Conservation (phyloP, 2,113 vertebrate species). For the Rhinolophus sinicus region DNA sequence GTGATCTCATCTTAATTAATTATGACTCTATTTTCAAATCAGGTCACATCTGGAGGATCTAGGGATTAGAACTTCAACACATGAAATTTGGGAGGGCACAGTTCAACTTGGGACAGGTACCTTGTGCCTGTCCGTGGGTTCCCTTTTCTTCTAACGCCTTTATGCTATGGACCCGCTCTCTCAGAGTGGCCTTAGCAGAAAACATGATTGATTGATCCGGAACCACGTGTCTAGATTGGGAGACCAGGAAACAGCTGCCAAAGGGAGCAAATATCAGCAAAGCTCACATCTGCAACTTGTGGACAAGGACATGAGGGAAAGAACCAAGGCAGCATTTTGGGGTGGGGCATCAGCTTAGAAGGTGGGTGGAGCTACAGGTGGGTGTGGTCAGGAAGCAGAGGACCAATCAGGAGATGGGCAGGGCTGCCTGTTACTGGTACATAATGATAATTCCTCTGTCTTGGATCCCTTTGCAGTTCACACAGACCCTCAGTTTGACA, state of each 20-base stretch:
- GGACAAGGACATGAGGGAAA: too few species aligned
- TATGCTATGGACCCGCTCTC: neutral
- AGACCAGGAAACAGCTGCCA: neutral
- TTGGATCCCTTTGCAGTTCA: neutral
- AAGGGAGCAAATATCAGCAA: neutral
- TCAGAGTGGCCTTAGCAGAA: neutral
- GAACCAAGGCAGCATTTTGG: neutral
- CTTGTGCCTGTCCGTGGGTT: rapidly evolving
- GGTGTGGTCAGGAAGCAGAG: neutral
- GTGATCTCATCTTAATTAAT: neutral
- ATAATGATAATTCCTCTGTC: neutral
- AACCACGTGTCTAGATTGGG: neutral
- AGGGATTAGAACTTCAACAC: neutral
- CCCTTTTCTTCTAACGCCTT: too few species aligned
- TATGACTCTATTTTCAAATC: neutral
- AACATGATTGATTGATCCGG: too few species aligned
- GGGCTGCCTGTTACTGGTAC: too few species aligned
- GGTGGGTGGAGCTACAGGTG: neutral
- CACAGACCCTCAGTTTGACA: neutral
- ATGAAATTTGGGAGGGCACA: neutral
- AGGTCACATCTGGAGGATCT: neutral
- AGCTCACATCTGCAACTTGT: neutral
- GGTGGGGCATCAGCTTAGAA: neutral
- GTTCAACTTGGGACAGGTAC: neutral
- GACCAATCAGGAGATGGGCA: neutral